Percentiles rank a stretch among this genome's conserved stretches.
phyloP scores from a whole-genome alignment of 2,888 invertebrate genomes.

The Chaitophorus viminalis region DNA sequence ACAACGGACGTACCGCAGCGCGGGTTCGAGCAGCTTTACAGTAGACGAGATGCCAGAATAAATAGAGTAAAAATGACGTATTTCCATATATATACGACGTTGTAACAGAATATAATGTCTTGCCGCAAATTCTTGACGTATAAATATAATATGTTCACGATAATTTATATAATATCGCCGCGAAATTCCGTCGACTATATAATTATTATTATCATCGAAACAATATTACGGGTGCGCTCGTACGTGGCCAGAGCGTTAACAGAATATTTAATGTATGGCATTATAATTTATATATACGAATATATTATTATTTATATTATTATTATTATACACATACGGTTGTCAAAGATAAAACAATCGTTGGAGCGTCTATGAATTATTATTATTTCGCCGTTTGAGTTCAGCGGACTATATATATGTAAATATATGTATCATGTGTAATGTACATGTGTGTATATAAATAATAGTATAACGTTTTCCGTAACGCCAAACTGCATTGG shows the following conservation, averaged over 20 bases:
- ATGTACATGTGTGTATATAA: no score
- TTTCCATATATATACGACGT: no score
- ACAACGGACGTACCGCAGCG: no score
- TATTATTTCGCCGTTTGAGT: neutral
- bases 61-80: no score
- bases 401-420: neutral
- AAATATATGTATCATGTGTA: no score
- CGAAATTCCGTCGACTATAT: no score
- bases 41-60: no score
- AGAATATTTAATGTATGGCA: neutral
- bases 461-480: neutral
- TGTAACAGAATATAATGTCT: no score
- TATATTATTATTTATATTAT: neutral
- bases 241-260: neutral
- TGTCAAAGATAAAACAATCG: neutral
- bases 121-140: no score
- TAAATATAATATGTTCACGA: no score
- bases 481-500: neutral
- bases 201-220: neutral
- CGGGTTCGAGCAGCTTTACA: no score
- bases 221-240: neutral
- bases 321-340: neutral
- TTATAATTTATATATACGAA: neutral
- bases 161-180: no score
- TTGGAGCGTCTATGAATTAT: neutral